Conservation (phyloP, 2,888 invertebrate genomes). For the Netelia virgata region DNA sequence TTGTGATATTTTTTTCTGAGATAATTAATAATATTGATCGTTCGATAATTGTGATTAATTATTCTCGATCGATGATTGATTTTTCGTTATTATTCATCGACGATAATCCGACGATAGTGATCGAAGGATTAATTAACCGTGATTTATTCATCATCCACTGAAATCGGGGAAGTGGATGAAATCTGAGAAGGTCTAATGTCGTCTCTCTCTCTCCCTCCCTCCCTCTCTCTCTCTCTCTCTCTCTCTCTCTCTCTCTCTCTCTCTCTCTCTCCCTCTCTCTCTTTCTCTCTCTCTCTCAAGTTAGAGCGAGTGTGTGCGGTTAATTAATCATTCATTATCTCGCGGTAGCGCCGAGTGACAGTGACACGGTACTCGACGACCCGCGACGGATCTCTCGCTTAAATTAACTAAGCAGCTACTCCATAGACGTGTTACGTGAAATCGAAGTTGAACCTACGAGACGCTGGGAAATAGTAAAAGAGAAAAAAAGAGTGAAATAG, state of each 20-base stretch:
- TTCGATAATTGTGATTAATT: no score
- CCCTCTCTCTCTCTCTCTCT: neutral
- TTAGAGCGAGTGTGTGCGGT: slow-evolving; percentile 1
- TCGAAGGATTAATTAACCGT: slow-evolving; percentile 36
- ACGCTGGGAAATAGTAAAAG: neutral
- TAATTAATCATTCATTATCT: slow-evolving; percentile 66
- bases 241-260: neutral
- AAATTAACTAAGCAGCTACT: slow-evolving; percentile 4
- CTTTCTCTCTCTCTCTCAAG: neutral
- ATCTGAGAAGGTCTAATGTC: neutral
- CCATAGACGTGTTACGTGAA: slow-evolving; percentile 30
- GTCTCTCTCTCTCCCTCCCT: neutral
- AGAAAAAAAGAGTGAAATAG: neutral
- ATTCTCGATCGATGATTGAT: no score
- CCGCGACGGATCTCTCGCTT: slow-evolving; percentile 56
- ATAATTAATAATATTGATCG: no score
- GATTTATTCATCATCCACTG: slow-evolving; percentile 26
- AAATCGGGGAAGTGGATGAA: neutral
- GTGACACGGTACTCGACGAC: slow-evolving; percentile 59
- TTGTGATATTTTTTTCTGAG: no score
- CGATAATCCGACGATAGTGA: neutral
- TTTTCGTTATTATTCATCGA: no score
- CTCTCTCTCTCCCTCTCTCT: neutral
- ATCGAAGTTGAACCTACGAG: slow-evolving; percentile 12
- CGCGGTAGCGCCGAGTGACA: slow-evolving; percentile 52